phyloP scores from a whole-genome alignment of 2,113 vertebrate species.

The Toxotes jaculatrix region DNA sequence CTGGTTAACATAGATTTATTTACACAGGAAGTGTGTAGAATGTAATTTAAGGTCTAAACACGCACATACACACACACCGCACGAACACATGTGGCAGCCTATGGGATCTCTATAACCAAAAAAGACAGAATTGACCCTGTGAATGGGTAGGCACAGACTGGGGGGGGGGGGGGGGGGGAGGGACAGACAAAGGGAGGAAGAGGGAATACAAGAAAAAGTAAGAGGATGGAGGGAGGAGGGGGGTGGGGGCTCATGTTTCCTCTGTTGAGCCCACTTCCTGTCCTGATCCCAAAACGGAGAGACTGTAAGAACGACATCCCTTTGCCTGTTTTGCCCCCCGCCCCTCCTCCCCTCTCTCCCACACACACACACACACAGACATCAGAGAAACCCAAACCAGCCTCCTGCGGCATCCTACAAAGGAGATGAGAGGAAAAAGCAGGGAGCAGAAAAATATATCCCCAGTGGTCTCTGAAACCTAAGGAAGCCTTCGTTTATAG shows the following conservation, averaged over 20 bases:
- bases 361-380: conserved; percentile 51
- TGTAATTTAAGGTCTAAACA: conserved; percentile 44
- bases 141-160: conserved; percentile 41
- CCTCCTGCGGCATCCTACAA: conserved; percentile 60
- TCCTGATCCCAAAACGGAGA: conserved; percentile 74
- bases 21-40: conserved; percentile 53
- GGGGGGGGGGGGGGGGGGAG: conserved; percentile 49
- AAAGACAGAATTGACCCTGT: conserved; percentile 47
- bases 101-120: neutral
- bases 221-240: conserved; percentile 54
- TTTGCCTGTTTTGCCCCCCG: conserved; percentile 3
- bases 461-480: conserved; percentile 65
- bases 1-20: conserved; percentile 64
- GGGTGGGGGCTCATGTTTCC: conserved; percentile 72
- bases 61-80: conserved; percentile 3
- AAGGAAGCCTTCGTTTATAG: conserved; percentile 61
- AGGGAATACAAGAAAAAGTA: conserved; percentile 75
- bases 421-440: conserved; percentile 66
- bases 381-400: conserved; percentile 65
- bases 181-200: conserved; percentile 73
- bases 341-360: neutral
- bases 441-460: conserved; percentile 62
- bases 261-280: conserved; percentile 79
- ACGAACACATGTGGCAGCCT: conserved; percentile 36
- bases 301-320: conserved; percentile 62